Percentiles rank a stretch among this genome's conserved stretches.
Evolutionary conservation across 2,888 invertebrate genomes (phyloP).

Genomic region (Sarcophaga caerulescens): DNA sequence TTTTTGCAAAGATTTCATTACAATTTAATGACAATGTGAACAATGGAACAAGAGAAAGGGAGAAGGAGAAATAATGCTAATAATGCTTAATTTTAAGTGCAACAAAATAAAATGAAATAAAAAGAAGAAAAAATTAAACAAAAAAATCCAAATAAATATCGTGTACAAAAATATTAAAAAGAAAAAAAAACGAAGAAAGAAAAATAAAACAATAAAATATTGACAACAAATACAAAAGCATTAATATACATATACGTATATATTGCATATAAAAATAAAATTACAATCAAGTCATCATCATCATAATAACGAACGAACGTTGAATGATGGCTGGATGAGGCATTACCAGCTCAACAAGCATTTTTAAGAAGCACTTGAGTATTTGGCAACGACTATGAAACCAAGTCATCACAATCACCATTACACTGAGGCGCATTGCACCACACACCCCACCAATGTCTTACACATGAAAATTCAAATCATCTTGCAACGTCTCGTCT

Average conservation of each 20-base stretch:
- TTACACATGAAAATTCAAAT: neutral
- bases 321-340: conserved; percentile 16
- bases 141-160: conserved; percentile 20
- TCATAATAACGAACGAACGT: conserved; percentile 17
- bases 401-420: conserved; percentile 6
- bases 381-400: conserved; percentile 61
- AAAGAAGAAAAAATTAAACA: neutral
- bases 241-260: neutral
- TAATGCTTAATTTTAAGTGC: conserved; percentile 31
- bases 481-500: neutral
- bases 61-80: conserved; percentile 1
- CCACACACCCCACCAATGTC: neutral
- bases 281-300: conserved; percentile 57
- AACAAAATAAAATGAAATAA: conserved; percentile 1
- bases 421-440: conserved; percentile 2
- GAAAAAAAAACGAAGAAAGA: neutral
- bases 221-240: conserved; percentile 10
- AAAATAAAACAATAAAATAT: conserved; percentile 18
- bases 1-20: neutral
- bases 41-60: too few relatives aligned
- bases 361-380: conserved; percentile 65
- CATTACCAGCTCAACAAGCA: conserved; percentile 63
- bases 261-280: conserved; percentile 38
- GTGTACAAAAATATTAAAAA: neutral
- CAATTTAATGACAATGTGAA: too few relatives aligned